phyloP scores from a whole-genome alignment of 2,797 vertebrate species.

The Acanthopagrus latus region DNA sequence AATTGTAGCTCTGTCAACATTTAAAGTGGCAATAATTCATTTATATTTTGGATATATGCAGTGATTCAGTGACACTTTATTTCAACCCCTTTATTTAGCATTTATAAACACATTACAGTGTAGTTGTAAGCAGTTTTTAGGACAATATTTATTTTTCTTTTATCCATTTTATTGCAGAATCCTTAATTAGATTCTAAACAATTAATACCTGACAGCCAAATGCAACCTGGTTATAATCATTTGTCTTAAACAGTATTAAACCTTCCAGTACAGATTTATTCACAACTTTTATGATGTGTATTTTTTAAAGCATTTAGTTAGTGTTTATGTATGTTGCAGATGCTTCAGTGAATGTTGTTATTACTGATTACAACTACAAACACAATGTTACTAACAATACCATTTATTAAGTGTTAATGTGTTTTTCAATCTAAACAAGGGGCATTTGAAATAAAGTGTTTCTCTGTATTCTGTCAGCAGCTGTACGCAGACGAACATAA shows the following conservation, averaged over 20 bases:
- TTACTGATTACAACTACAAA: neutral
- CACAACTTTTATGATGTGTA: neutral
- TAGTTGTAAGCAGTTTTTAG: neutral
- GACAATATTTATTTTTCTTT: no score
- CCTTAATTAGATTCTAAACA: neutral
- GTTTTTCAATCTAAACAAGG: neutral
- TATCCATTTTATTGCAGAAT: neutral
- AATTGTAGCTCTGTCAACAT: conserved; percentile 23
- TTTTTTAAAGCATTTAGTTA: neutral
- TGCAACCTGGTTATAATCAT: no score
- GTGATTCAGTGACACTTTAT: conserved; percentile 17
- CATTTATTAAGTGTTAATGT: neutral
- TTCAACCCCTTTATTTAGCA: conserved; percentile 6
- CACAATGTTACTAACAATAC: neutral
- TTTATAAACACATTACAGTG: conserved; percentile 16
- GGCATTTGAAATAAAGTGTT: neutral
- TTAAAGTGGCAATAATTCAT: conserved; percentile 62
- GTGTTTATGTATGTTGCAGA: neutral
- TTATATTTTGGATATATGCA: conserved; percentile 59
- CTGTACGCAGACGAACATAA: conserved; percentile 2
- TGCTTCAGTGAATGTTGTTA: neutral
- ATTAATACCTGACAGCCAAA: neutral
- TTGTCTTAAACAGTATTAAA: conserved; percentile 1
- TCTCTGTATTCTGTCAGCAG: conserved; percentile 24
- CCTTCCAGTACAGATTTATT: neutral